Percentiles rank a stretch among this genome's conserved stretches.
phyloP scores from a whole-genome alignment of 2,888 invertebrate species.

The Smittia aterrima region DNA sequence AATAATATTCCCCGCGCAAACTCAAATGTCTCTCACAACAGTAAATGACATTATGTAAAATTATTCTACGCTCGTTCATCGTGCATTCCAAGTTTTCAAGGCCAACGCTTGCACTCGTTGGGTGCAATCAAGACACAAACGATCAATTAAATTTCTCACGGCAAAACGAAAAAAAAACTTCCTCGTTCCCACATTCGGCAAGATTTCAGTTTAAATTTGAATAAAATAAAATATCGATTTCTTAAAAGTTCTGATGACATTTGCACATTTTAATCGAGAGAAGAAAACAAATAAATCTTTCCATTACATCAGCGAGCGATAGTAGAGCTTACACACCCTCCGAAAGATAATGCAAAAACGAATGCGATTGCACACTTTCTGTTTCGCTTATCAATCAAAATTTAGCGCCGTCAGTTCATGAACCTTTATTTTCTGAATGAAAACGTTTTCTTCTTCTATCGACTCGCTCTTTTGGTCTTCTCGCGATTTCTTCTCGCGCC shows the following conservation, averaged over 20 bases:
- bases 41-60: background rate
- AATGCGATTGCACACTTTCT: background rate
- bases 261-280: conserved; percentile 3
- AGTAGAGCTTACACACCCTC: background rate
- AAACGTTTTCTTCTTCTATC: background rate
- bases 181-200: background rate
- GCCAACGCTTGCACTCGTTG: background rate
- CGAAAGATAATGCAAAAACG: background rate
- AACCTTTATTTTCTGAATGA: too few species aligned
- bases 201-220: background rate
- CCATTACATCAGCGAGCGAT: background rate
- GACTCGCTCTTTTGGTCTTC: background rate
- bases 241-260: background rate
- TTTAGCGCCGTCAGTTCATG: background rate
- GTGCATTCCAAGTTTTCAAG: conserved; percentile 1
- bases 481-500: background rate
- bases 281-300: background rate
- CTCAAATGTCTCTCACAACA: background rate
- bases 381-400: background rate
- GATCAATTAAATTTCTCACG: background rate
- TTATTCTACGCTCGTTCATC: background rate
- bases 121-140: background rate
- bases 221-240: background rate
- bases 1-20: background rate
- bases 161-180: background rate